Evolutionary conservation across 2,113 vertebrate genomes (phyloP).

Genomic region (Thunnus maccoyii): DNA sequence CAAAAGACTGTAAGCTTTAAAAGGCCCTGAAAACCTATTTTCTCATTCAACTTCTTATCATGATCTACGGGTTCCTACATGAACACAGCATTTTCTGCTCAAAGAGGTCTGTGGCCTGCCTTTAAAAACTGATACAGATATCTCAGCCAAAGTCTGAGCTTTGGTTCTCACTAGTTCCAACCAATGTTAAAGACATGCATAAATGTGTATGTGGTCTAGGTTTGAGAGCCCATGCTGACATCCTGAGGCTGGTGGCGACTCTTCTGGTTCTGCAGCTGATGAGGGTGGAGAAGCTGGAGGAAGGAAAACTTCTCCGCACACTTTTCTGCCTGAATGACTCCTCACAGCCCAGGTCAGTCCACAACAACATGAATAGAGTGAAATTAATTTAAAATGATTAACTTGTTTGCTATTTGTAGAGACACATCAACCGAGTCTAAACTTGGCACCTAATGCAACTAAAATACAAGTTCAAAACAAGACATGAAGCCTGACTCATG

Average conservation of each 20-base stretch:
- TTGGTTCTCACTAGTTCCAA: neutral
- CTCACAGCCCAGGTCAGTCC: slow-evolving; percentile 75
- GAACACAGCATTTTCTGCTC: too few relatives aligned
- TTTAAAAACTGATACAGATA: neutral
- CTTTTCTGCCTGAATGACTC: slow-evolving; percentile 80
- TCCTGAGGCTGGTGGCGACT: slow-evolving; percentile 87
- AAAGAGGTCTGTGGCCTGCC: too few relatives aligned
- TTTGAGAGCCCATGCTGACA: slow-evolving; percentile 80
- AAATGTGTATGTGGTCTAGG: slow-evolving; percentile 63
- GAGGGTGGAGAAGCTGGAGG: slow-evolving; percentile 65
- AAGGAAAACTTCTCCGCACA: slow-evolving; percentile 81
- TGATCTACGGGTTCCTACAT: too few relatives aligned
- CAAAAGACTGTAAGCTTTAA: too few relatives aligned
- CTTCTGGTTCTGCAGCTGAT: slow-evolving; percentile 89
- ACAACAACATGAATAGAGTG: neutral
- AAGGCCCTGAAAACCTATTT: too few relatives aligned
- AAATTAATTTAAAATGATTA: too few relatives aligned
- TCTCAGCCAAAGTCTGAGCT: neutral
- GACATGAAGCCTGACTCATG: too few relatives aligned
- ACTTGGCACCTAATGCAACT: too few relatives aligned
- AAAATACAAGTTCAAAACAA: too few relatives aligned
- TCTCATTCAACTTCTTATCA: too few relatives aligned
- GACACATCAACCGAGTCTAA: too few relatives aligned
- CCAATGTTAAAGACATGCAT: neutral
- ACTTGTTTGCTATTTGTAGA: too few relatives aligned